A percentile compares a stretch with the other conserved stretches of the same genome.
Evolutionary conservation across 2,113 vertebrate species (phyloP).

Genomic region (Opisthocomus hoazin): DNA sequence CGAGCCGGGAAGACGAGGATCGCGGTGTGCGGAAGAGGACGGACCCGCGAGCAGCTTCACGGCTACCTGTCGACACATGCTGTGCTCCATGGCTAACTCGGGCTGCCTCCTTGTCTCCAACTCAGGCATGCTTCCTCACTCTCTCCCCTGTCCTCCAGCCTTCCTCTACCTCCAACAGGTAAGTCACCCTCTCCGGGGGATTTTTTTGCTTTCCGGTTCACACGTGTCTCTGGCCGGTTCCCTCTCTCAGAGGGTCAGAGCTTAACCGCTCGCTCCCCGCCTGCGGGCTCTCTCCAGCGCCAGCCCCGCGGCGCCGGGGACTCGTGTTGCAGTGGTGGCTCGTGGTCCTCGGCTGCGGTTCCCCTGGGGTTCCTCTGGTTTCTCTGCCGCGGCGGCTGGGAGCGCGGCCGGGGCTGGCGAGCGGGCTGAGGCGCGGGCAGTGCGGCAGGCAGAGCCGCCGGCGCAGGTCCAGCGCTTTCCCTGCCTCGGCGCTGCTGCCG

Average conservation of each 20-base stretch:
- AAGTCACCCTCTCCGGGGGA: conserved; percentile 71
- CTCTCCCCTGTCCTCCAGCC: conserved; percentile 88
- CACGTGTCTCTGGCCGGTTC: conserved; percentile 63
- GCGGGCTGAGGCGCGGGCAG: neutral
- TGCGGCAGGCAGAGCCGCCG: neutral
- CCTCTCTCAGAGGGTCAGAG: neutral
- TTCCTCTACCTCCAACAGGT: conserved; percentile 98
- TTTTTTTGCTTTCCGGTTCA: conserved; percentile 45
- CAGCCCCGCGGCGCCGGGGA: neutral
- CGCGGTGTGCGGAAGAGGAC: conserved; percentile 60
- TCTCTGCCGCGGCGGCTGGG: neutral
- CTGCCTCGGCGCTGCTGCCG: neutral
- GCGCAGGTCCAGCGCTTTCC: neutral
- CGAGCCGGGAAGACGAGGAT: conserved; percentile 51
- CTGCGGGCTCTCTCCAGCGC: neutral
- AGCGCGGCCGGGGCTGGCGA: neutral
- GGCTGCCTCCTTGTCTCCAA: conserved; percentile 94
- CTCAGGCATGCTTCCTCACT: conserved; percentile 90
- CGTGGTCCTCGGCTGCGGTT: neutral
- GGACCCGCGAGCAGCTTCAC: conserved; percentile 66
- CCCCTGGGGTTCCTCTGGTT: neutral
- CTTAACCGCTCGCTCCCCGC: neutral
- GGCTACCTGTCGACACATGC: conserved; percentile 84
- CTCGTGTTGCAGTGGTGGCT: neutral
- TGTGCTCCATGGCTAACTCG: conserved; percentile 96